phyloP scores from a whole-genome alignment of 2,888 invertebrate species.

The Lepidonotus clava region DNA sequence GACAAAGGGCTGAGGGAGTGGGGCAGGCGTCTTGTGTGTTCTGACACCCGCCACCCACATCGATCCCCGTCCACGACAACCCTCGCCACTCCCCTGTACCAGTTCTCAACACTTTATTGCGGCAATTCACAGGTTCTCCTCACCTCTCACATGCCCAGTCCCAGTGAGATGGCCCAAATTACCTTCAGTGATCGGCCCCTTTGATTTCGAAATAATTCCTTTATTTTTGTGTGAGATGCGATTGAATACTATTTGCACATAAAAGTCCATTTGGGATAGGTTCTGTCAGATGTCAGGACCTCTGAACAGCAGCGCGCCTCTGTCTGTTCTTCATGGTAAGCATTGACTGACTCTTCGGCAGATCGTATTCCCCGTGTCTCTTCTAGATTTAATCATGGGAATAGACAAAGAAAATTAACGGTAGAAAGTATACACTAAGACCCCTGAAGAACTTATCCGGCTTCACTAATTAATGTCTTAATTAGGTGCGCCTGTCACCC shows the following conservation, averaged over 20 bases:
- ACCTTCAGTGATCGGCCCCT: too few relatives aligned
- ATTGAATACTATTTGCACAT: too few relatives aligned
- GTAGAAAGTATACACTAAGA: not conserved
- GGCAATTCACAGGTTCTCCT: not conserved
- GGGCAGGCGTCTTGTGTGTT: not conserved
- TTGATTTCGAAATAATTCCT: too few relatives aligned
- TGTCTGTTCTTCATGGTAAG: not conserved
- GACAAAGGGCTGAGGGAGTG: conserved; percentile 27
- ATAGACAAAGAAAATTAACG: conserved; percentile 11
- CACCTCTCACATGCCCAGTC: not conserved
- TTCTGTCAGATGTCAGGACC: too few relatives aligned
- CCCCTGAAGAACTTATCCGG: not conserved
- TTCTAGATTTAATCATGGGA: not conserved
- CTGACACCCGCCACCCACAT: not conserved
- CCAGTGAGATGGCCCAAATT: not conserved
- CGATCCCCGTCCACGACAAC: not conserved
- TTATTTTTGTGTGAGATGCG: too few relatives aligned
- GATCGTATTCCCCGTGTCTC: not conserved
- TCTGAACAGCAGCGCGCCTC: too few relatives aligned
- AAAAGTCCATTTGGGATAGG: too few relatives aligned
- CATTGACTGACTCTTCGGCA: not conserved
- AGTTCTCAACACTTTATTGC: not conserved
- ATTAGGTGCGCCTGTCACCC: conserved; percentile 15
- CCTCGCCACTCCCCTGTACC: not conserved
- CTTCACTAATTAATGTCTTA: conserved; percentile 4